Conservation (phyloP, 1,140 invertebrate genomes). For the Drosophila leontia region DNA sequence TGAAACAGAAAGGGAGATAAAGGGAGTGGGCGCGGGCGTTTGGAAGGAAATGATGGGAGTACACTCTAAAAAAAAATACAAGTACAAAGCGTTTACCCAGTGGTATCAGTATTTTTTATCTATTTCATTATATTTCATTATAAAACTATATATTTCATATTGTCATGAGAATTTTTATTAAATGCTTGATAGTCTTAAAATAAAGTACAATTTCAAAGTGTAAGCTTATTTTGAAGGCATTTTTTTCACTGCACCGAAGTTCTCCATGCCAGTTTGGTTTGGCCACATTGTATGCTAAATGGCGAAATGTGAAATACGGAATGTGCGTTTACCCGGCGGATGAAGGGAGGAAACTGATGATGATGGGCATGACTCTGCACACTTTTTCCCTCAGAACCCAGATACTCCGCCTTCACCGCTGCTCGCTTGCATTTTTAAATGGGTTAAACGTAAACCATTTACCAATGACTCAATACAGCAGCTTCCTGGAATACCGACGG, state of each 20-base stretch:
- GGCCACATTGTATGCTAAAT: constrained; percentile 76
- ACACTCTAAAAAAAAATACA: background rate
- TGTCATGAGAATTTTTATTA: background rate
- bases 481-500: constrained; percentile 61
- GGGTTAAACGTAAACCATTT: constrained; percentile 82
- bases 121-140: too few relatives aligned
- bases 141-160: too few relatives aligned
- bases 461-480: constrained; percentile 78
- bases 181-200: background rate
- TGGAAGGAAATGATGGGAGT: constrained; percentile 9
- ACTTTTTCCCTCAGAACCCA: constrained; percentile 11
- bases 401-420: background rate
- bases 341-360: constrained; percentile 31
- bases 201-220: background rate
- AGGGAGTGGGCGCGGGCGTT: constrained; percentile 10
- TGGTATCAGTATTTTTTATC: background rate
- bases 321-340: constrained; percentile 63
- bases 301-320: constrained; percentile 63
- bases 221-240: background rate
- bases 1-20: constrained; percentile 45
- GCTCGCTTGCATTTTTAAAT: constrained; percentile 74
- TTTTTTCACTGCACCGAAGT: constrained; percentile 9
- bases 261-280: constrained; percentile 31
- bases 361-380: constrained; percentile 45
- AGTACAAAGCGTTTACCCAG: background rate